A percentile compares a stretch with the other conserved stretches of the same genome.
phyloP scores from a whole-genome alignment of 2,113 vertebrate species.

The Pedionomus torquatus region DNA sequence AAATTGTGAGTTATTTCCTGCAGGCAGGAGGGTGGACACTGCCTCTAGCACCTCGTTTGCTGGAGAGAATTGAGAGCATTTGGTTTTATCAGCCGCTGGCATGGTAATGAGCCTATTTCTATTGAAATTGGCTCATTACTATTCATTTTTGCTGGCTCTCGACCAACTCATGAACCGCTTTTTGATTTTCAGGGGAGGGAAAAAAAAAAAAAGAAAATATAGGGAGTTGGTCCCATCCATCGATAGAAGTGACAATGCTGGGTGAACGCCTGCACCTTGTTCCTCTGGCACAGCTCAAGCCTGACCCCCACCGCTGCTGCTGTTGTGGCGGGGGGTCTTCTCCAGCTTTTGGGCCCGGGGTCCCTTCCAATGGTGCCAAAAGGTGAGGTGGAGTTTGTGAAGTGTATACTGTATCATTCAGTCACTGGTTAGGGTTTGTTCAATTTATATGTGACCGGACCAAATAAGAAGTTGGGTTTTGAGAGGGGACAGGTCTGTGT shows the following conservation, averaged over 20 bases:
- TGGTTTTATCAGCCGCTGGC: constrained; percentile 79
- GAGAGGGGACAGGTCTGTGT: fast-evolving
- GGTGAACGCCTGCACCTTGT: fast-evolving
- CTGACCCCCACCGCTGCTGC: fast-evolving
- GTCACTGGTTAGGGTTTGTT: not conserved
- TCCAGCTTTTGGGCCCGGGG: not conserved
- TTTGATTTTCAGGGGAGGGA: constrained; percentile 59
- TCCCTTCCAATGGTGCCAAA: not conserved
- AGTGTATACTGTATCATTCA: no score
- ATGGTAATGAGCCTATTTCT: constrained; percentile 80
- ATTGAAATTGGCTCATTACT: constrained; percentile 80
- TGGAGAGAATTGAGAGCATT: constrained; percentile 77
- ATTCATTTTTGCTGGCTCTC: constrained; percentile 79
- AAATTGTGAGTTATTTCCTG: constrained; percentile 71
- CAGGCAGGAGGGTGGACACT: constrained; percentile 71
- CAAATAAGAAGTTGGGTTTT: not conserved
- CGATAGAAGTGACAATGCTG: not conserved
- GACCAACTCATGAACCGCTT: constrained; percentile 77
- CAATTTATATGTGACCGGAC: fast-evolving
- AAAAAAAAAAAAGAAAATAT: not conserved
- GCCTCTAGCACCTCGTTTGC: constrained; percentile 74
- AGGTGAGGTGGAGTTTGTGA: not conserved
- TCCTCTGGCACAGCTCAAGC: not conserved
- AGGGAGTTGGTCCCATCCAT: constrained; percentile 43
- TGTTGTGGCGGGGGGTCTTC: not conserved